Percentiles rank a stretch among this genome's conserved stretches.
phyloP scores from a whole-genome alignment of 2,888 invertebrate species.

The Macrophya annulata region DNA sequence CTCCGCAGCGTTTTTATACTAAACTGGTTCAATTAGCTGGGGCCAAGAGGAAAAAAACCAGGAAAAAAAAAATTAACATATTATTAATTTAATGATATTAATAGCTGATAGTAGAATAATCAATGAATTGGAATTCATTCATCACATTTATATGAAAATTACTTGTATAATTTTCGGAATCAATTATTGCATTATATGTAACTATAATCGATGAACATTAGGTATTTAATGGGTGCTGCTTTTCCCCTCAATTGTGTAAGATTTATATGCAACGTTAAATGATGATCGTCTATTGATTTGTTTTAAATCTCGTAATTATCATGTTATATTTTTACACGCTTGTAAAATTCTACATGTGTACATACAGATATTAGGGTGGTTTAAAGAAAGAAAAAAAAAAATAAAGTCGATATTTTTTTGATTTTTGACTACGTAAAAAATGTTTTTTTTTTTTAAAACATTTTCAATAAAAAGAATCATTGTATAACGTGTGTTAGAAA shows the following conservation, averaged over 20 bases:
- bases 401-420: too few species aligned
- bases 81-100: conserved; percentile 15
- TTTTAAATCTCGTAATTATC: not conserved
- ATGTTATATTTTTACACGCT: too few species aligned
- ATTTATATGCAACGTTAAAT: not conserved
- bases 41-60: not conserved
- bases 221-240: not conserved
- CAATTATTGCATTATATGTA: not conserved
- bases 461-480: too few species aligned
- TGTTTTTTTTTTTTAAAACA: not conserved
- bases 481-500: too few species aligned
- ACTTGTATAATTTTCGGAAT: not conserved
- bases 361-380: too few species aligned
- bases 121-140: not conserved
- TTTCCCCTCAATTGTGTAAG: not conserved
- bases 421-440: not conserved
- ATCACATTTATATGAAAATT: not conserved
- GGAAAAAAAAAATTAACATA: not conserved
- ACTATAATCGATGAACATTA: not conserved
- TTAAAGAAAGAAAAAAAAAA: too few species aligned
- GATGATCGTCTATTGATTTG: not conserved
- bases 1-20: conserved; percentile 20
- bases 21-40: conserved; percentile 24
- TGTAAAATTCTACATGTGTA: too few species aligned
- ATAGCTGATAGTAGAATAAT: not conserved